Evolutionary conservation across 2,888 invertebrate genomes (phyloP).

Genomic region (Busseola fusca): DNA sequence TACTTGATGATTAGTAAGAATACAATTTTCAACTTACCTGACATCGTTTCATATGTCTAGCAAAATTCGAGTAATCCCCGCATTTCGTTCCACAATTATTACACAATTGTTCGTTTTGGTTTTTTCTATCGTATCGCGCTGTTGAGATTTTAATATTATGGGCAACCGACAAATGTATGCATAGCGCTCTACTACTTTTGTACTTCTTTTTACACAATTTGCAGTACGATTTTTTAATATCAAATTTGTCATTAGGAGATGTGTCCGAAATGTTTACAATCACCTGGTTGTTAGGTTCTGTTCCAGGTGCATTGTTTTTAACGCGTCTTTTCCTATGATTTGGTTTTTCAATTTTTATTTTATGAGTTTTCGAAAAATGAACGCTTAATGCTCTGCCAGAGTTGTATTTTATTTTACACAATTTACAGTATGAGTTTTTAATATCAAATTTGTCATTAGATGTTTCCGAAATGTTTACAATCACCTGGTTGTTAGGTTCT

Average conservation of each 20-base stretch:
- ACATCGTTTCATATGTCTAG: conserved; percentile 71
- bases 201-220: conserved; percentile 74
- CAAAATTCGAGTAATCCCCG: conserved; percentile 56
- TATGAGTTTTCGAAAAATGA: conserved; percentile 72
- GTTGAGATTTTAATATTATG: conserved; percentile 69
- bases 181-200: conserved; percentile 62
- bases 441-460: conserved; percentile 66
- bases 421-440: conserved; percentile 71
- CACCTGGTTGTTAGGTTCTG: neutral
- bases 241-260: conserved; percentile 60
- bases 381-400: conserved; percentile 65
- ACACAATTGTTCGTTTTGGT: conserved; percentile 61
- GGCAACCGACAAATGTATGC: conserved; percentile 68
- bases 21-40: conserved; percentile 58
- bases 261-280: conserved; percentile 3
- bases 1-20: neutral
- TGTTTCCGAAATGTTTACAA: conserved; percentile 3
- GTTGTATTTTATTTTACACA: conserved; percentile 72
- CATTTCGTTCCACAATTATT: conserved; percentile 68
- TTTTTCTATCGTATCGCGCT: conserved; percentile 43
- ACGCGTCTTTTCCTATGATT: conserved; percentile 18
- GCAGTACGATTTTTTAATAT: conserved; percentile 71
- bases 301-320: neutral
- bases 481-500: neutral
- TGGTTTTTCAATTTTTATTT: conserved; percentile 64